Conservation (phyloP, 2,113 vertebrate genomes). For the Platichthys flesus region DNA sequence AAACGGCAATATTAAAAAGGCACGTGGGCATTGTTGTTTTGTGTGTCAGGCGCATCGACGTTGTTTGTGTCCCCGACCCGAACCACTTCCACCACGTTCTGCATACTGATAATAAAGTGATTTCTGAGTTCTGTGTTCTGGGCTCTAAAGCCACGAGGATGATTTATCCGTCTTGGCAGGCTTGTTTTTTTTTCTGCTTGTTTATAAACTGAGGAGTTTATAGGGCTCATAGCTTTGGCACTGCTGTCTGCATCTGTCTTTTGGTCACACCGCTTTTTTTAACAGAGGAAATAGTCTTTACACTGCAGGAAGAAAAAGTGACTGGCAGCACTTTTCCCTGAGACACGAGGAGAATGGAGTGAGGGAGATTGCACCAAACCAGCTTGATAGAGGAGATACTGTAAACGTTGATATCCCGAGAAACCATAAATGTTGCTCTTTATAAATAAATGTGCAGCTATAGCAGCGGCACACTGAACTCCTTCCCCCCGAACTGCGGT, state of each 20-base stretch:
- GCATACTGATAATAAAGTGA: constrained; percentile 47
- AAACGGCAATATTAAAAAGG: constrained; percentile 25
- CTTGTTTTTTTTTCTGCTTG: constrained; percentile 49
- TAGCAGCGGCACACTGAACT: too few relatives aligned
- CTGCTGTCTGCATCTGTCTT: constrained; percentile 51
- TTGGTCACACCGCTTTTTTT: constrained; percentile 5
- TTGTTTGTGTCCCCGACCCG: constrained; percentile 39
- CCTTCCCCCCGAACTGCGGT: background rate
- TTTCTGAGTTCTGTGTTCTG: constrained; percentile 37
- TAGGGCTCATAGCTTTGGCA: constrained; percentile 51
- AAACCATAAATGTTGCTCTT: constrained; percentile 5
- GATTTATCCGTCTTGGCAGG: constrained; percentile 66
- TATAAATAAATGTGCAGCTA: background rate
- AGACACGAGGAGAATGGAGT: background rate
- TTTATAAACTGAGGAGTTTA: constrained; percentile 64
- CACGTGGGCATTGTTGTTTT: constrained; percentile 1
- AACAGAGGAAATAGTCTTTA: constrained; percentile 16
- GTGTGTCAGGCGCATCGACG: constrained; percentile 27
- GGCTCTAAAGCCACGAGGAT: constrained; percentile 53
- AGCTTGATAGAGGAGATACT: background rate
- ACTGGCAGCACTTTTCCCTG: constrained; percentile 4
- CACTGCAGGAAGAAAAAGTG: constrained; percentile 24
- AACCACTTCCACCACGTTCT: constrained; percentile 24
- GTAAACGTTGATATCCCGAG: background rate
- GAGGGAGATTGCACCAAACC: background rate